phyloP scores from a whole-genome alignment of 2,888 invertebrate genomes.

The Callinectes sapidus region DNA sequence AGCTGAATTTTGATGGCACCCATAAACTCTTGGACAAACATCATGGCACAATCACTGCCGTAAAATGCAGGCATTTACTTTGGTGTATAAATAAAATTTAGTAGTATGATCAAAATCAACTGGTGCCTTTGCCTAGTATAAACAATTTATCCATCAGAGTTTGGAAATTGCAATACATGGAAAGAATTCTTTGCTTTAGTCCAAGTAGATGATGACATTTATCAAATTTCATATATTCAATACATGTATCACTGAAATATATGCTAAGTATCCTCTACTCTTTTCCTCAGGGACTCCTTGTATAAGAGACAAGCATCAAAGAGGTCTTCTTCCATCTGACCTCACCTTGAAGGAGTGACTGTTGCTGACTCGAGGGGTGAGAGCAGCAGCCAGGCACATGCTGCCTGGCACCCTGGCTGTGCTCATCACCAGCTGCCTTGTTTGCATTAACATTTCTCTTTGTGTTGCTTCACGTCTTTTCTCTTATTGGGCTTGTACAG shows the following conservation, averaged over 20 bases:
- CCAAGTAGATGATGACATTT: not conserved
- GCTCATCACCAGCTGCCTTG: not conserved
- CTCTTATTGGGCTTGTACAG: not conserved
- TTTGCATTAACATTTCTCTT: not conserved
- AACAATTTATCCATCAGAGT: not conserved
- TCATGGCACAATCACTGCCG: not conserved
- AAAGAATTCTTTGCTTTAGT: not conserved
- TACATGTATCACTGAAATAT: not conserved
- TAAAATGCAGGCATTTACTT: not conserved
- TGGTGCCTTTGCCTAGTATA: not conserved
- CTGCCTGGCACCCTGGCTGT: not conserved
- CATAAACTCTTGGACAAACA: not conserved
- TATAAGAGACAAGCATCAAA: not conserved
- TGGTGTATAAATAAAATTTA: not conserved
- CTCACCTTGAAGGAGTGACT: not conserved
- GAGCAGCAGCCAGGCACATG: not conserved
- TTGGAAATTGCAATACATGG: not conserved
- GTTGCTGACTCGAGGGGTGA: slow-evolving; percentile 18
- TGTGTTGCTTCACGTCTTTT: not conserved
- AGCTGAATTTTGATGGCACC: no score
- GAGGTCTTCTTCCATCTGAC: not conserved
- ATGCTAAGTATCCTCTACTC: not conserved
- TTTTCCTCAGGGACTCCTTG: not conserved
- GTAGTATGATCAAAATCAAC: not conserved
- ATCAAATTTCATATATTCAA: not conserved